Conservation (phyloP, 2,888 invertebrate species). For the Pelosia muscerda region DNA sequence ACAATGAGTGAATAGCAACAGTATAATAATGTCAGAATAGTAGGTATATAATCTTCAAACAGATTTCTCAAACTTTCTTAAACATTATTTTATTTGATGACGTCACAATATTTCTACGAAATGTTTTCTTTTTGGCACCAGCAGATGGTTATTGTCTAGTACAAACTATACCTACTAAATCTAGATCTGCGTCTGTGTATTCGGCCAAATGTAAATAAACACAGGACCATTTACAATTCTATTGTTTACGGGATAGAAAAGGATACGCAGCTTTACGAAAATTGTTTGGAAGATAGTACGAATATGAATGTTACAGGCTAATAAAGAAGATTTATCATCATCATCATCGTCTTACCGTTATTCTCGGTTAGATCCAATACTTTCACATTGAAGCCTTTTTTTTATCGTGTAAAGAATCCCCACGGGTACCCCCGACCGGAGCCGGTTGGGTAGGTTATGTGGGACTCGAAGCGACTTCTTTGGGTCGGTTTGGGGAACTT, state of each 20-base stretch:
- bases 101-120: slow-evolving; percentile 29
- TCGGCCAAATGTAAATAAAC: slow-evolving; percentile 39
- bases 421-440: too few relatives aligned
- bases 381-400: not conserved
- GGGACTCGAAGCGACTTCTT: too few relatives aligned
- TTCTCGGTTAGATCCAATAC: too few relatives aligned
- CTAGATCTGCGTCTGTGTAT: not conserved
- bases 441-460: too few relatives aligned
- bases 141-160: slow-evolving; percentile 34
- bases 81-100: slow-evolving; percentile 27
- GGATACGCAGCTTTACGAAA: slow-evolving; percentile 1
- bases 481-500: too few relatives aligned
- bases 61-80: slow-evolving; percentile 15
- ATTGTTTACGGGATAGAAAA: slow-evolving; percentile 13
- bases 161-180: slow-evolving; percentile 5
- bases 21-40: too few relatives aligned
- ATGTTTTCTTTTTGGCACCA: slow-evolving; percentile 43
- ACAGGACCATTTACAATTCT: slow-evolving; percentile 5
- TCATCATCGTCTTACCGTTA: too few relatives aligned
- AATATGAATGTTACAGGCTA: not conserved
- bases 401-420: too few relatives aligned
- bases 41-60: not conserved
- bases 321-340: not conserved
- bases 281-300: not conserved
- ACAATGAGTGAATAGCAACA: too few relatives aligned